Evolutionary conservation across 2,113 vertebrate species (phyloP).

Genomic region (Anser brachyrhynchus): DNA sequence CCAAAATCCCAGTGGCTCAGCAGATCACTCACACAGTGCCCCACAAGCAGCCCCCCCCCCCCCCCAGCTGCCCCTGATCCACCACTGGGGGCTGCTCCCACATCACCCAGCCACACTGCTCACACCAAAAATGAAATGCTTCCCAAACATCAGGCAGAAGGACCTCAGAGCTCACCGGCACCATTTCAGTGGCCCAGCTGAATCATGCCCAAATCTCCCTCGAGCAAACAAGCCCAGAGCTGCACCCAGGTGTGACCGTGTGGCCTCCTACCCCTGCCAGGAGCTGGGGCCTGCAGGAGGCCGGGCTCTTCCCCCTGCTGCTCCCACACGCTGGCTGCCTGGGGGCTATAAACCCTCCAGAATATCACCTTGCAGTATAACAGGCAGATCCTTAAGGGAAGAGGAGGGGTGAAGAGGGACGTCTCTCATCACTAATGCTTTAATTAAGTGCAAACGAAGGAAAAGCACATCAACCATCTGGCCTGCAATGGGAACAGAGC

Average conservation of each 20-base stretch:
- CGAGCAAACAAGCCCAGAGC: neutral
- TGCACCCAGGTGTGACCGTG: rapidly evolving
- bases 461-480: neutral
- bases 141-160: neutral
- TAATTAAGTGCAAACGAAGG: neutral
- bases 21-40: rapidly evolving
- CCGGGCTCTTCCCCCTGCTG: neutral
- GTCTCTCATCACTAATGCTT: neutral
- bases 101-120: rapidly evolving
- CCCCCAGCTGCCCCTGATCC: rapidly evolving
- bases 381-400: neutral
- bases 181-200: neutral
- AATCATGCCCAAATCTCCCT: neutral
- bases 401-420: neutral
- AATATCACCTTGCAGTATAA: neutral
- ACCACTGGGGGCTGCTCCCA: neutral
- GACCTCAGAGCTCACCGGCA: rapidly evolving
- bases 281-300: neutral
- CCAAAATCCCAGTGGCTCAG: neutral
- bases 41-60: neutral
- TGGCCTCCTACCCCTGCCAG: neutral
- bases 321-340: rapidly evolving
- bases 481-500: neutral
- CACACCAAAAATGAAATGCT: rapidly evolving
- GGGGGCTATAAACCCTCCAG: neutral